These are phyloP conservation scores for Prinia subflava DNA, from an alignment of 2,113 vertebrate species.

Conservation along the genomic window DNA sequence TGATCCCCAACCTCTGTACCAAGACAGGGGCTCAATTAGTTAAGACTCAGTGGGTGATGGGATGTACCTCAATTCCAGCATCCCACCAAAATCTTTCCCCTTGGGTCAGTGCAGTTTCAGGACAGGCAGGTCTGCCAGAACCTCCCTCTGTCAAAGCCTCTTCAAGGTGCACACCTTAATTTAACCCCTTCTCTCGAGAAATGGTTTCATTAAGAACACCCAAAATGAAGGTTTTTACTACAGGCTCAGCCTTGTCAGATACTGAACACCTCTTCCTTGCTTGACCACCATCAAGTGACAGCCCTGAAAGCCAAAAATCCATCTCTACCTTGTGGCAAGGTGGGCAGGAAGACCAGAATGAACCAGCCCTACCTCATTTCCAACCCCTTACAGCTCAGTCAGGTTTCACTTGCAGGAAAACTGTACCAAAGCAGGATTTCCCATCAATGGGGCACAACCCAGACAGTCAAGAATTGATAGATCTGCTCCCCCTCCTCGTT, in stretches of 20 bases:
- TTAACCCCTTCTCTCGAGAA: not conserved
- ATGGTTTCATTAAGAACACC: not conserved
- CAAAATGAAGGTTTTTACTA: not conserved
- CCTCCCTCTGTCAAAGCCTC: not conserved
- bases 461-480: not conserved
- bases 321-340: fast-evolving
- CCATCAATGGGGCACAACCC: not conserved
- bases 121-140: not conserved
- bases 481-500: not conserved
- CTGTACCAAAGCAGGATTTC: not conserved
- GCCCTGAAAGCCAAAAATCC: not conserved
- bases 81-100: not conserved
- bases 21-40: not conserved
- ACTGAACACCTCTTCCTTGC: not conserved
- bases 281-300: fast-evolving
- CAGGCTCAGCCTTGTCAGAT: not conserved
- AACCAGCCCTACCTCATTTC: not conserved
- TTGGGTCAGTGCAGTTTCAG: not conserved
- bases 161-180: not conserved
- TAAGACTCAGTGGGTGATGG: fast-evolving
- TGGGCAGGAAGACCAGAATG: not conserved
- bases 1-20: not conserved
- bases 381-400: not conserved
- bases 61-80: not conserved
- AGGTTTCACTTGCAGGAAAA: not conserved